Evolutionary conservation across 2,797 vertebrate genomes (phyloP), one percentile per base, ranked within the genome.

Genomic region (Mycteria americana): DNA sequence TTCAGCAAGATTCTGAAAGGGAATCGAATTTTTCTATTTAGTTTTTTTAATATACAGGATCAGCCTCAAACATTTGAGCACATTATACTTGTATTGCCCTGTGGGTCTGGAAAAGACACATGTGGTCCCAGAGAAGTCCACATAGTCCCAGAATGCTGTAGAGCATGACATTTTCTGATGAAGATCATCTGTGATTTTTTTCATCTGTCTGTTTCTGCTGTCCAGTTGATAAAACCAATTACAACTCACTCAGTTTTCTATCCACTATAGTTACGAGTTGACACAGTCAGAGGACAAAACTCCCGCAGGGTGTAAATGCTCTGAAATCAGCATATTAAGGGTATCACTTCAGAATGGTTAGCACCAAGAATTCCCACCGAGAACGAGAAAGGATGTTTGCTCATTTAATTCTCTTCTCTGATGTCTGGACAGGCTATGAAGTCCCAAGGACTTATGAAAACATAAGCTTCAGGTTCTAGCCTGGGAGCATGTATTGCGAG

Each of bases 331-430:
- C 53, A 10, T 85, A 48, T 68, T 84, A 83, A 62, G 33, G 30
- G 10, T 88, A 59, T 64, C 0, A 9, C 89, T 95, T 94, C 81
- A 88, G 57, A 91, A 85, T 65, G 24, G 50, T 85, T 60, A 77
- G 19, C n/a, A 70, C 28, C 33, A 82, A 75, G 68, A 82, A 85
- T 83, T 92, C 72, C 53, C 41, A 57, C n/a, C 3, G 70, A 94
- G 83, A 95, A 93, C 1, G 5, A 81, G 64, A 63, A 85, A 35
- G 35, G 46, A 27, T 77, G 18, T 62, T 91, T 88, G 21, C 64
- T 75, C 70, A 51, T 91, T 83, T 94, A 83, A 85, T 85, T 92
- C 51, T 89, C 56, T 87, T 87, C 70, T 91, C 43, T 89, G 35
- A 74, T 93, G 51, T 54, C 56, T 88, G 35, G 85, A 56, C 54